Evolutionary conservation across 2,797 vertebrate genomes (phyloP), one percentile per base, ranked within the genome.

Genomic region (Acomys russatus): DNA sequence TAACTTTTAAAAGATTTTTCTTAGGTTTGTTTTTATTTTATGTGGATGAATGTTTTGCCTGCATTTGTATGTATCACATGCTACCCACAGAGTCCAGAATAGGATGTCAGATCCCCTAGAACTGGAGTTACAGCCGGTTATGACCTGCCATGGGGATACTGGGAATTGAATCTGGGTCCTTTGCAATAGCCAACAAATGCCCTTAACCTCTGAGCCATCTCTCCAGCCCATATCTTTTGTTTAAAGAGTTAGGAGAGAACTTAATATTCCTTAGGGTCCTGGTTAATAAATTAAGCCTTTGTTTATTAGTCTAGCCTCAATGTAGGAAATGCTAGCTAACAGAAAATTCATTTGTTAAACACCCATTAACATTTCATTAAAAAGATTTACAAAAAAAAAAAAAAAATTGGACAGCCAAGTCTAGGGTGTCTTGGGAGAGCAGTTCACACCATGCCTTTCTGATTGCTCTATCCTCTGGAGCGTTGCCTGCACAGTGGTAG

Each of bases 311-410:
- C 28, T 64, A 86, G 56, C 89, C 9, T 64, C 76, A 35, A 63
- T 76, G 20, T 11, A 33, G 66, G 17, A 78, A 85, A 71, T n/a
- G 44, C 49, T 85, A 59, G 64, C 5, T 88, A 79, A 95, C 17
- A 85, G 84, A 88, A 51, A 85, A n/a, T 80, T 80, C 59, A 51
- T 92, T 94, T 85, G 71, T 54, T n/a, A 94, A 79, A 38, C 54
- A 54, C 33, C 63, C 30, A n/a, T 15, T 89, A 78, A 85, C 35
- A 85, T 71, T 89, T 89, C 38, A 82, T 8, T 70, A 68, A 85
- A 14, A 74, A 88, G 33, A 88, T 68, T 89, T n/a, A 56, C 2
- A 51, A 51, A 38, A 78, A 3, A 68, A 51, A 20, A 88, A 1
- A 8, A 3, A 63, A 18, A 18, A 35, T 17, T 59, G 30, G 20